A percentile compares a stretch with the other conserved stretches of the same genome.
Conservation (phyloP, 1,140 invertebrate species). For the Drosophila tristis region DNA sequence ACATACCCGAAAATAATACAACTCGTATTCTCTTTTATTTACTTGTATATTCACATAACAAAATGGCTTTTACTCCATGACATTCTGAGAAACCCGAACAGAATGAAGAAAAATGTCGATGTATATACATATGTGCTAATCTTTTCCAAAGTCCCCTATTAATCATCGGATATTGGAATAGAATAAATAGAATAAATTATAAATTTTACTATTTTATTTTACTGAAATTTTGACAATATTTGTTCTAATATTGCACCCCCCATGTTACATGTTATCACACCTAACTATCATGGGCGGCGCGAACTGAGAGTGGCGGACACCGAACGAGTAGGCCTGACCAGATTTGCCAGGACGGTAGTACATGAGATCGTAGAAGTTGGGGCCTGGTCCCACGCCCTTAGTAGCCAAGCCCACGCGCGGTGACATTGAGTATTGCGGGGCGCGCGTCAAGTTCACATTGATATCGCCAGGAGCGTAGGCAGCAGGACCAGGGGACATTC, state of each 20-base stretch:
- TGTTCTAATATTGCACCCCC: slow-evolving; percentile 65
- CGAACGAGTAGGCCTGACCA: slow-evolving; percentile 70
- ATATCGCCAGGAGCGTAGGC: slow-evolving; percentile 84
- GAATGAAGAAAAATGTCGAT: too few species aligned
- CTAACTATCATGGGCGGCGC: slow-evolving; percentile 81
- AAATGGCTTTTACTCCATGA: too few species aligned
- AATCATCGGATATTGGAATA: too few species aligned
- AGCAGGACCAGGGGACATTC: slow-evolving; percentile 86
- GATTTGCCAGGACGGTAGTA: slow-evolving; percentile 73
- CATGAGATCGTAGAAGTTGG: slow-evolving; percentile 83
- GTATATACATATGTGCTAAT: too few species aligned
- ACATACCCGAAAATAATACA: neutral
- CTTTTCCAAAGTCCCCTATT: too few species aligned
- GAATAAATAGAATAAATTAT: too few species aligned
- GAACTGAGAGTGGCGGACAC: slow-evolving; percentile 61
- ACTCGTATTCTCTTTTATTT: too few species aligned
- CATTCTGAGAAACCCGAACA: too few species aligned
- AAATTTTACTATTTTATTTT: slow-evolving; percentile 12
- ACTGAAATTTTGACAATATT: slow-evolving; percentile 47
- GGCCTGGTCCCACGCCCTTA: slow-evolving; percentile 80
- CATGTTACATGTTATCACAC: slow-evolving; percentile 77
- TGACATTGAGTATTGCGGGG: slow-evolving; percentile 83
- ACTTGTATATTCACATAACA: too few species aligned
- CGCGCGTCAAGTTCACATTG: slow-evolving; percentile 74
- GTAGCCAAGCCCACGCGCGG: slow-evolving; percentile 12